Evolutionary conservation across 2,797 vertebrate species (phyloP), one percentile per base, ranked within the genome.

Genomic region (Uromys caudimaculatus): DNA sequence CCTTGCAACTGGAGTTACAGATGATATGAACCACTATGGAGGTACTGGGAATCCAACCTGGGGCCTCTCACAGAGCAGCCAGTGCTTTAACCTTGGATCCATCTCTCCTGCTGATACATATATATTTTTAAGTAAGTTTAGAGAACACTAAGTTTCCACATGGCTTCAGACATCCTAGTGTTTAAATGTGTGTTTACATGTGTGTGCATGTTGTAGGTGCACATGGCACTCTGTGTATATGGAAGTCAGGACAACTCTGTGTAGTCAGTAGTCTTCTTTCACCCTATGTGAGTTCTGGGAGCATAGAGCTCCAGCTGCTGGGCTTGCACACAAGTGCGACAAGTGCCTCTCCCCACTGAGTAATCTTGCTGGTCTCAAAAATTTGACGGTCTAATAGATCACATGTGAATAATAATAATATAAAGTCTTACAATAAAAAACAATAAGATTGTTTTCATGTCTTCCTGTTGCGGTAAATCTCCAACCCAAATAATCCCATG

Each of bases 401-500:
- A 91, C 77, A 67, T 1, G 12, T 82, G 35, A 92, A 58, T 29
- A 58, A 82, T n/a, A 21, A 71, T 71, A 17, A 17, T 87, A 88
- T 17, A 90, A 85, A 50, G 60, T 16, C 47, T 89, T 94, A n/a
- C 8, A 47, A 64, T 41, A 73, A 87, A 73, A 89, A 93, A 83
- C 73, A 86, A 44, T 71, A 13, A 87, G 50, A 83, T 85, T 12
- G 54, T 35, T 78, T 54, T 83, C 6, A 67, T 60, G 29, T 95
- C 21, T 82, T 89, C 35, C 38, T 88, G 44, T 44, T 44, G 44
- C 6, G 44, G 44, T 44, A 44, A 44, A 44, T 44, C 44, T 44
- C 44, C 44, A 44, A 44, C 44, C 44, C 44, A 44, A 44, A 44
- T 44, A 44, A 44, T 3, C 44, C 44, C 44, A 6, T 44, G 44